Evolutionary conservation across 2,888 invertebrate species (phyloP).

Genomic region (Erannis defoliaria): DNA sequence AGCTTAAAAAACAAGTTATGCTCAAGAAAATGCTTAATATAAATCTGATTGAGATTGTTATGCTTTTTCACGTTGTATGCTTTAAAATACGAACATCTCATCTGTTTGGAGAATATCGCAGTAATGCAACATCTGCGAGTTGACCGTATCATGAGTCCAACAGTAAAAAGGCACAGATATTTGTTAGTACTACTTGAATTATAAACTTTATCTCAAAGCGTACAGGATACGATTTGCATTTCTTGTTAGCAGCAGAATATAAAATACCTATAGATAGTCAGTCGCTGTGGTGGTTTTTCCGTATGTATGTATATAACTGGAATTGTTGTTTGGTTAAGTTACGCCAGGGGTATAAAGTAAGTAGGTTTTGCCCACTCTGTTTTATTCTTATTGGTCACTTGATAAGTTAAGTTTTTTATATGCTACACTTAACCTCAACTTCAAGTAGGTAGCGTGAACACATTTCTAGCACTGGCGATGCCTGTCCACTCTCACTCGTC

Average conservation of each 20-base stretch:
- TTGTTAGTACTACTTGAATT: not conserved
- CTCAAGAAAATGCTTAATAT: not conserved
- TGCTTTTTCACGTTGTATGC: not conserved
- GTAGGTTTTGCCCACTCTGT: constrained; percentile 15
- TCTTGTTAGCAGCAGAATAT: not conserved
- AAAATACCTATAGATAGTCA: constrained; percentile 9
- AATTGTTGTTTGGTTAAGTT: constrained; percentile 13
- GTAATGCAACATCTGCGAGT: constrained; percentile 22
- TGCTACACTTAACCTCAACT: not conserved
- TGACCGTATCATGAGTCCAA: constrained; percentile 8
- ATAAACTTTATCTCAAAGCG: constrained; percentile 2
- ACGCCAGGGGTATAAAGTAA: not conserved
- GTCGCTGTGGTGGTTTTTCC: constrained; percentile 28
- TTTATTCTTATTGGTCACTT: not conserved
- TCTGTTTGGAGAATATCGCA: constrained; percentile 2
- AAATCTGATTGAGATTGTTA: not conserved
- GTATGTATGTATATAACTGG: constrained; percentile 21
- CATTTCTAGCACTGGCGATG: too few relatives aligned
- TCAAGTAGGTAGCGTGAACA: not conserved
- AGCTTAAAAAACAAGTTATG: not conserved
- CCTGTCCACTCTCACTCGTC: too few relatives aligned
- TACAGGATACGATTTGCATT: not conserved
- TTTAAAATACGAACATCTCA: constrained; percentile 7
- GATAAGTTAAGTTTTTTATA: not conserved
- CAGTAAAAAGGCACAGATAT: constrained; percentile 4